Evolutionary conservation across 2,797 vertebrate species (phyloP), one percentile per base, ranked within the genome.

Genomic region (Emys orbicularis): DNA sequence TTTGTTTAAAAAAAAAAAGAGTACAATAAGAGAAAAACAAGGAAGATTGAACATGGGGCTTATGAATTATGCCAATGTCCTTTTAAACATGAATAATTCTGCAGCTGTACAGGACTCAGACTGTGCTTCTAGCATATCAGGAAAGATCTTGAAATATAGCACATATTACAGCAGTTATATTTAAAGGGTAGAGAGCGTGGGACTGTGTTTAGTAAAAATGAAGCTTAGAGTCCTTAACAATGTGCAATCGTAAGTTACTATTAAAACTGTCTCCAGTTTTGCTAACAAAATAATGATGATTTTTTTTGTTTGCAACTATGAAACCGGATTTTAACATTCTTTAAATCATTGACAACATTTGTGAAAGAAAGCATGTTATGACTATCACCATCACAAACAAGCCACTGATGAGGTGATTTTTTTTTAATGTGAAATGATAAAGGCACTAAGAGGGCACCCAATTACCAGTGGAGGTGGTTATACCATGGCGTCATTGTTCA

Each of bases 351-450:
- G 27, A 86, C 88, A 86, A 86, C 4, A 12, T 86, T 82, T 87
- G 29, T 81, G 41, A 61, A 15, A 25, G 1, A 91, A 82, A 88
- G 18, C 1, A 76, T 0, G 0, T 3, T 77, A 68, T 3, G 56
- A 56, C 8, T 37, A 49, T 0, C 12, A 16, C 61, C 52, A 74
- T 77, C 68, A 74, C 11, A 77, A 84, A 79, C 82, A 83, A 88
- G 5, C 1, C 1, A 5, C 8, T 15, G 34, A 65, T 74, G 19
- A 54, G 7, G 2, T 16, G 27, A 94, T 57, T 18, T 7, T 6
- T 57, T 61, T 52, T 85, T 76, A 1, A 13, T 76, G 10, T 41
- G 27, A 87, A 88, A 88, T n/a, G 23, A 21, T 61, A 76, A 85
- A 94, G 85, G 27, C 57, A 44, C 10, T 34, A 9, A 23, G 37